Percentiles rank a stretch among this genome's conserved stretches.
Evolutionary conservation across 2,797 vertebrate genomes (phyloP).

Genomic region (Pangasius larnaudii): DNA sequence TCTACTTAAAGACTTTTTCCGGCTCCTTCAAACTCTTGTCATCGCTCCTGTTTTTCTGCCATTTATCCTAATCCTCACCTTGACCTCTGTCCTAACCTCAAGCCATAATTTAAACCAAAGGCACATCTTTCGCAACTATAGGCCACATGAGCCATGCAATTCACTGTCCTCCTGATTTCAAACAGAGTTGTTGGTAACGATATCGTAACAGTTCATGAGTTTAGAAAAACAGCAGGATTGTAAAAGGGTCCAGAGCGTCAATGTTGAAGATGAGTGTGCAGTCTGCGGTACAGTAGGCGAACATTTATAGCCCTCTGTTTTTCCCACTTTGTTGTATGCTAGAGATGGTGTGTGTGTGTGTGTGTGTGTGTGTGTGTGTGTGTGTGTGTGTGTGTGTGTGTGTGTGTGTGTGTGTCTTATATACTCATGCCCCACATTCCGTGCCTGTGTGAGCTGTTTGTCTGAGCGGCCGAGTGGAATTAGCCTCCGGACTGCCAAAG

Average conservation of each 20-base stretch:
- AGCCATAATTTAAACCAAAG: slow-evolving; percentile 35
- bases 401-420: neutral
- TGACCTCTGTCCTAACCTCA: slow-evolving; percentile 37
- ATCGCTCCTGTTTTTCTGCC: slow-evolving; percentile 5
- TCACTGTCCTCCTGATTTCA: neutral
- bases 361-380: slow-evolving; percentile 23
- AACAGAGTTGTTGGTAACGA: neutral
- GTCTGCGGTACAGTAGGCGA: slow-evolving; percentile 31
- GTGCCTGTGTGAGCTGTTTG: slow-evolving; percentile 56
- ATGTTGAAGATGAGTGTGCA: slow-evolving; percentile 36
- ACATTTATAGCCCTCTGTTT: slow-evolving; percentile 58
- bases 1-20: slow-evolving; percentile 21
- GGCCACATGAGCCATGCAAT: neutral
- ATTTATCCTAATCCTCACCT: slow-evolving; percentile 48
- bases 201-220: neutral
- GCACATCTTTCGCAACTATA: neutral
- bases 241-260: slow-evolving; percentile 49
- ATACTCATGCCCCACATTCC: slow-evolving; percentile 53
- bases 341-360: neutral
- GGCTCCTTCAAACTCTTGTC: slow-evolving; percentile 22
- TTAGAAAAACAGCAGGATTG: slow-evolving; percentile 25
- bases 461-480: slow-evolving; percentile 52
- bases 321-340: slow-evolving; percentile 32
- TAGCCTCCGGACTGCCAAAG: slow-evolving; percentile 52
- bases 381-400: slow-evolving; percentile 4